Conservation (phyloP, 2,888 invertebrate species). For the Byasa hedistus region DNA sequence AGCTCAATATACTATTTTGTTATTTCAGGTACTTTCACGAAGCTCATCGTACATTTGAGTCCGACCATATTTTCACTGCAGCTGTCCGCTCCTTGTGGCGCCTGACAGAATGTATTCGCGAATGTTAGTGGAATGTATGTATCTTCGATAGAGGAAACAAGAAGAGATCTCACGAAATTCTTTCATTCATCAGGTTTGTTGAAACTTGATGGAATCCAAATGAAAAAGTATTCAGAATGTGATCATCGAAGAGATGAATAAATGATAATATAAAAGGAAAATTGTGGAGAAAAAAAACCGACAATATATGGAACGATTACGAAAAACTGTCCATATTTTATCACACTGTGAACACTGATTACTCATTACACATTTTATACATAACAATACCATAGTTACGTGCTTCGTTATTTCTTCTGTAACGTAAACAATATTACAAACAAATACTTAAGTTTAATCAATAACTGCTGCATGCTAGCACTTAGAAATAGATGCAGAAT, state of each 20-base stretch:
- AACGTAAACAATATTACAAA: conserved; percentile 2
- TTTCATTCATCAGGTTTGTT: conserved; percentile 2
- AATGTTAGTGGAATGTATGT: conserved; percentile 9
- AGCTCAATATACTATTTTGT: neutral
- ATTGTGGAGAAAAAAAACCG: neutral
- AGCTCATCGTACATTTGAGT: conserved; percentile 24
- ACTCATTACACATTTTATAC: neutral
- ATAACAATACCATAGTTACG: conserved; percentile 10
- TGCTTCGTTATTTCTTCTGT: conserved; percentile 9
- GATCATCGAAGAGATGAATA: neutral
- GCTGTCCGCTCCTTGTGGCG: conserved; percentile 2
- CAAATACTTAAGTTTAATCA: neutral
- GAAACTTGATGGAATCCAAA: neutral
- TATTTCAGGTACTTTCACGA: conserved; percentile 23
- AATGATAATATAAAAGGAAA: conserved; percentile 3
- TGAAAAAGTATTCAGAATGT: neutral
- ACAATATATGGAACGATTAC: neutral
- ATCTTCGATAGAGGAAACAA: neutral
- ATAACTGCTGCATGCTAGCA: conserved; percentile 6
- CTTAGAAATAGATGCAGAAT: neutral
- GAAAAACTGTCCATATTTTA: neutral
- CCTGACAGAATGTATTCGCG: conserved; percentile 8
- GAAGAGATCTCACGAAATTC: neutral
- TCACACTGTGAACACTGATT: neutral
- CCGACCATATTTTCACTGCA: conserved; percentile 11